Percentiles rank a stretch among this genome's conserved stretches.
Evolutionary conservation across 2,888 invertebrate genomes (phyloP).

Genomic region (Hypselothyrea guttata): DNA sequence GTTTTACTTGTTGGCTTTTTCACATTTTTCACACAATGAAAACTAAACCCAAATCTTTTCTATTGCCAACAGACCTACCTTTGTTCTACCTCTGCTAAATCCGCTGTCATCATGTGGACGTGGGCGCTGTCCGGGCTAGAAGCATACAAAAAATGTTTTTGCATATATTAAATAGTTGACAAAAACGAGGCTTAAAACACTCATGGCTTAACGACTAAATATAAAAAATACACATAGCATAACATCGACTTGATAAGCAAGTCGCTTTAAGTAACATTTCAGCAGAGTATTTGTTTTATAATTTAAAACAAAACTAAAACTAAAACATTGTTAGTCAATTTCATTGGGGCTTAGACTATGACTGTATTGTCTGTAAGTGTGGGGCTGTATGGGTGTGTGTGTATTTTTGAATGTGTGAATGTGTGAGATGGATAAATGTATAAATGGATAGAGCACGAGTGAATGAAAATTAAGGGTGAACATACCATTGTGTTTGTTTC

Average conservation of each 20-base stretch:
- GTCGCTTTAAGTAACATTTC: too few species aligned
- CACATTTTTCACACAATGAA: too few species aligned
- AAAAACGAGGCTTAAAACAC: background rate
- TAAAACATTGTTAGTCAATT: too few species aligned
- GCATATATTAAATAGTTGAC: constrained; percentile 8
- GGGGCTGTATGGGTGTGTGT: constrained; percentile 1
- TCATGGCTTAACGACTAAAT: background rate
- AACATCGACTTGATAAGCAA: too few species aligned
- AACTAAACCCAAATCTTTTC: background rate
- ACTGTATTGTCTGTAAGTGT: too few species aligned
- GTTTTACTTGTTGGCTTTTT: too few species aligned
- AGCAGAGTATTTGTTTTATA: too few species aligned
- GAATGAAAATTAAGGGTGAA: constrained; percentile 67
- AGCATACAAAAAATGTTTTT: constrained; percentile 18
- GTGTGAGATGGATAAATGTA: constrained; percentile 7
- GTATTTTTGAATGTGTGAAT: background rate
- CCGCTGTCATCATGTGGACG: constrained; percentile 81
- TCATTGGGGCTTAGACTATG: too few species aligned
- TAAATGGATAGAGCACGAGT: constrained; percentile 33
- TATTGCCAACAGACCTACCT: constrained; percentile 61
- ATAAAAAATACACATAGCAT: background rate
- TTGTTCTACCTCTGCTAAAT: constrained; percentile 81
- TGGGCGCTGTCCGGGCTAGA: constrained; percentile 80
- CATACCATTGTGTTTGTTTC: constrained; percentile 83
- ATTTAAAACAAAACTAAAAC: too few species aligned